Conservation (phyloP, 2,797 vertebrate genomes). For the Megalops cyprinoides region DNA sequence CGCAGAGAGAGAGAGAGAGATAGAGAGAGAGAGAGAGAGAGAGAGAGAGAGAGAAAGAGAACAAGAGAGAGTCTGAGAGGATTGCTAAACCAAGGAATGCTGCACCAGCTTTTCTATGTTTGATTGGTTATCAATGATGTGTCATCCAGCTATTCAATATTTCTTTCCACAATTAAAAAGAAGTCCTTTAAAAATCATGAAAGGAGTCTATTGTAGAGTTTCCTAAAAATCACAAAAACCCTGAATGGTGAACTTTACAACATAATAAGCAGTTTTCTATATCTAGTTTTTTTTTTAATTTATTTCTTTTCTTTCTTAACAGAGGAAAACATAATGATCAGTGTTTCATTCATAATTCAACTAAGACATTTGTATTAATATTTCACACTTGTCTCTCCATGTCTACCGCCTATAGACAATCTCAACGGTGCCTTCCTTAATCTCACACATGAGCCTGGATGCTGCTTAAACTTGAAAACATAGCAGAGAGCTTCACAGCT, state of each 20-base stretch:
- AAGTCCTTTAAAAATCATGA: too few species aligned
- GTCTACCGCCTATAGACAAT: neutral
- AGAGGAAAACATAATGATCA: neutral
- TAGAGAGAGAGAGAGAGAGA: too few species aligned
- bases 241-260: neutral
- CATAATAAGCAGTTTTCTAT: neutral
- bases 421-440: neutral
- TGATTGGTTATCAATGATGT: too few species aligned
- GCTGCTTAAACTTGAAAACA: neutral
- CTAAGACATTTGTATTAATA: neutral
- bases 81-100: too few species aligned
- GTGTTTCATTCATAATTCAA: constrained; percentile 8
- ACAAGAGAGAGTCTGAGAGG: too few species aligned
- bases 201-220: neutral
- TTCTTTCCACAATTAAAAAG: too few species aligned
- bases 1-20: too few species aligned
- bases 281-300: neutral
- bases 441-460: too few species aligned
- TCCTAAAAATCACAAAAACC: neutral
- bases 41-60: too few species aligned
- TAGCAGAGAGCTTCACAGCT: neutral
- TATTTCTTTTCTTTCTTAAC: neutral
- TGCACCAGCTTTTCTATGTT: too few species aligned
- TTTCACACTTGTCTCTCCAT: constrained; percentile 5
- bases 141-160: too few species aligned